phyloP scores from a whole-genome alignment of 2,113 vertebrate genomes.

The Pandion haliaetus region DNA sequence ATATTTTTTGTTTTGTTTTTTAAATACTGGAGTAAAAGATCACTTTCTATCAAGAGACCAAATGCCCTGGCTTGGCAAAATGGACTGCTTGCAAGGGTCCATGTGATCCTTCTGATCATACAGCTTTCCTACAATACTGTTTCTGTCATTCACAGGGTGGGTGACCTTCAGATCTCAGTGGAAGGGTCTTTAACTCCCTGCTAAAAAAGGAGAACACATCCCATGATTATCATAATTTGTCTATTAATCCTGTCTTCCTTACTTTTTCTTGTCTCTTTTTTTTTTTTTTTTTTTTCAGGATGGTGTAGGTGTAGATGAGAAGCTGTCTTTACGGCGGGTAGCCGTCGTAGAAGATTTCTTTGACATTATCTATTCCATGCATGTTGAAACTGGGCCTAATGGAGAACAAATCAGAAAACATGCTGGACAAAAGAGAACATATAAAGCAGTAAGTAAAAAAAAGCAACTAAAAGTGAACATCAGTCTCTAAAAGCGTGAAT shows the following conservation, averaged over 20 bases:
- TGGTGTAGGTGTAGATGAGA: constrained; percentile 83
- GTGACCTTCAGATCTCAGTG: not conserved
- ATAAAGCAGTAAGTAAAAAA: constrained; percentile 83
- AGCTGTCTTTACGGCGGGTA: constrained; percentile 81
- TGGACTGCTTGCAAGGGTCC: not conserved
- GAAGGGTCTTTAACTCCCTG: not conserved
- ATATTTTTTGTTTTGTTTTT: not conserved
- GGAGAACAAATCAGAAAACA: constrained; percentile 87
- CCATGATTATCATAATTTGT: not conserved
- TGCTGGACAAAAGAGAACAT: constrained; percentile 85
- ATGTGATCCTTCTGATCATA: not conserved
- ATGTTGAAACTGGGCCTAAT: constrained; percentile 85
- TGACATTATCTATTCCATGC: constrained; percentile 88
- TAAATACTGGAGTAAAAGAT: not conserved
- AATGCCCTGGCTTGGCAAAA: not conserved
- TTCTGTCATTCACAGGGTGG: not conserved
- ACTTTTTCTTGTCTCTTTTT: constrained; percentile 4
- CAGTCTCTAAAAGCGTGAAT: not conserved
- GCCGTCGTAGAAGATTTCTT: constrained; percentile 88
- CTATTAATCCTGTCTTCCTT: not conserved
- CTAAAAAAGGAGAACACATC: not conserved
- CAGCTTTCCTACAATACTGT: not conserved
- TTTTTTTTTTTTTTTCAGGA: constrained; percentile 70
- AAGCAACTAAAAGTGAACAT: not conserved
- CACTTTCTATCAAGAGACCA: not conserved